phyloP scores from a whole-genome alignment of 2,797 vertebrate species.

The Merluccius polli region DNA sequence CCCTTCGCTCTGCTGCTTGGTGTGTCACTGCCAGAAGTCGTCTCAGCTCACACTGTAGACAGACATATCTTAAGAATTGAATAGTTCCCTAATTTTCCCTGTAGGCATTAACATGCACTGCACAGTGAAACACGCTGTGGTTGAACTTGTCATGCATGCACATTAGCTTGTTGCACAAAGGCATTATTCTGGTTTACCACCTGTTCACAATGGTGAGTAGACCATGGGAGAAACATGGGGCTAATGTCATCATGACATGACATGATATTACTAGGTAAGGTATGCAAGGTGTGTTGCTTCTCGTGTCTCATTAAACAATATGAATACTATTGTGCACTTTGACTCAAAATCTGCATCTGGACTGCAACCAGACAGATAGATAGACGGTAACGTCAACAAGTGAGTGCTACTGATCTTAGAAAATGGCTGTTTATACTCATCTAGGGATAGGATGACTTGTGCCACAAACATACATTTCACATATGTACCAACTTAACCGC shows the following conservation, averaged over 20 bases:
- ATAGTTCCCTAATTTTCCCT: neutral
- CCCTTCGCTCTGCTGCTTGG: neutral
- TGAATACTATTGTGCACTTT: neutral
- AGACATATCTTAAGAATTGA: neutral
- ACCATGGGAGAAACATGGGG: neutral
- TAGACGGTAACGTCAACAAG: too few relatives aligned
- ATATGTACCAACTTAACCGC: neutral
- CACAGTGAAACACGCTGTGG: neutral
- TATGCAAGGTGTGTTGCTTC: neutral
- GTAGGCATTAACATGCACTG: neutral
- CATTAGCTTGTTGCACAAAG: neutral
- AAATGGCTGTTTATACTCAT: neutral
- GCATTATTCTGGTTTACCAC: neutral
- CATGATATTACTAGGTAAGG: neutral
- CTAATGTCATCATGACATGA: neutral
- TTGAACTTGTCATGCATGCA: neutral
- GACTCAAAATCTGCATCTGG: neutral
- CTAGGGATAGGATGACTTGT: neutral
- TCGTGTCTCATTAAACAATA: neutral
- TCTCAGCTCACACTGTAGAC: neutral
- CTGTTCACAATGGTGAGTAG: neutral
- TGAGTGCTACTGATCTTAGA: neutral
- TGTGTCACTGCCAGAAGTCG: neutral
- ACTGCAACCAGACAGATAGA: neutral
- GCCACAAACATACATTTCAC: neutral